These are phyloP conservation scores for Epinephelus lanceolatus DNA, from an alignment of 2,113 vertebrate genomes.

Conservation along the genomic window DNA sequence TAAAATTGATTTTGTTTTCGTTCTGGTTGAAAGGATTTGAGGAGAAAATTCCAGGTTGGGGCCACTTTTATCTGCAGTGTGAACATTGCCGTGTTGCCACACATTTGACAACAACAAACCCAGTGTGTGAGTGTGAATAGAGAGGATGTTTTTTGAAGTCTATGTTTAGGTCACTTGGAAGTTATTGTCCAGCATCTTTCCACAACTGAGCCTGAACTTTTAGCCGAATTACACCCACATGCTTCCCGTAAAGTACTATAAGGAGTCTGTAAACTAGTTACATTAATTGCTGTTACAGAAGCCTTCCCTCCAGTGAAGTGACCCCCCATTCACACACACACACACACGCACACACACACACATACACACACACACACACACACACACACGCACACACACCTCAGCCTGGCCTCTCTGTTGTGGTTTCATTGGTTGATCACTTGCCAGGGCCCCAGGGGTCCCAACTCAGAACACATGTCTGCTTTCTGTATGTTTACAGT, in stretches of 20 bases:
- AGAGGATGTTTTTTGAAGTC: slow-evolving; percentile 2
- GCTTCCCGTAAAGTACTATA: slow-evolving; percentile 64
- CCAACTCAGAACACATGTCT: slow-evolving; percentile 81
- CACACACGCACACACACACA: slow-evolving; percentile 11
- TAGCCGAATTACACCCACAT: slow-evolving; percentile 55
- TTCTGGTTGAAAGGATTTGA: not conserved
- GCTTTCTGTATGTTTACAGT: slow-evolving; percentile 77
- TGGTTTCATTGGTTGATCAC: slow-evolving; percentile 79
- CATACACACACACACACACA: slow-evolving; percentile 47
- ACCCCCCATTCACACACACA: slow-evolving; percentile 39
- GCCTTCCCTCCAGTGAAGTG: slow-evolving; percentile 50
- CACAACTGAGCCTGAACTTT: slow-evolving; percentile 39
- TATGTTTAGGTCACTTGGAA: slow-evolving; percentile 36
- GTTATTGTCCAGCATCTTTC: slow-evolving; percentile 42
- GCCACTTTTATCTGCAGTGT: not conserved
- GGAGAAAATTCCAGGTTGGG: not conserved
- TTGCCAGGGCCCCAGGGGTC: slow-evolving; percentile 74
- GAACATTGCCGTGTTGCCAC: not conserved
- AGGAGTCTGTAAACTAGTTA: slow-evolving; percentile 71
- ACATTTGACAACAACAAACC: not conserved
- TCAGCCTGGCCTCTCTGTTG: slow-evolving; percentile 72
- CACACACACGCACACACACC: slow-evolving; percentile 40
- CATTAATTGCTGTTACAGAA: slow-evolving; percentile 75
- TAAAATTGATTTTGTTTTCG: not conserved
- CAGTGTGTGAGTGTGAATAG: not conserved